These are phyloP conservation scores for Meloidogyne chitwoodi DNA, from an alignment of 1,140 invertebrate genomes.

Conservation along the genomic window DNA sequence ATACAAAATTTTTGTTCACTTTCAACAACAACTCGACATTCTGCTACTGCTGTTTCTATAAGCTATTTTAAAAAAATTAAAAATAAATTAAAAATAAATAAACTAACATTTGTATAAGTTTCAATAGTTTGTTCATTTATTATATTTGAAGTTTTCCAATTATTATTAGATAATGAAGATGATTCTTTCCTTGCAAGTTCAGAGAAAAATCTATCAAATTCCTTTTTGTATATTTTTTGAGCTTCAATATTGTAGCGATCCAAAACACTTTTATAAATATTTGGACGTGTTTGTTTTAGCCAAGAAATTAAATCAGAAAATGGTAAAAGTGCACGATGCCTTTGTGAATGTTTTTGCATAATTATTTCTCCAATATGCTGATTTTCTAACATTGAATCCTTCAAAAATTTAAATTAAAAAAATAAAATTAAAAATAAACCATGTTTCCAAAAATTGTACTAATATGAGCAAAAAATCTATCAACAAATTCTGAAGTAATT, in stretches of 20 bases:
- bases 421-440: constrained; percentile 24
- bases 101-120: constrained; percentile 23
- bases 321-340: constrained; percentile 34
- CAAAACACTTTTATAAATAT: constrained; percentile 31
- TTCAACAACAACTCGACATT: constrained; percentile 84
- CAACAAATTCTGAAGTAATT: constrained; percentile 37
- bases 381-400: constrained; percentile 35
- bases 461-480: constrained; percentile 41
- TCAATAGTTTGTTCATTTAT: constrained; percentile 17
- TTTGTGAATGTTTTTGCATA: constrained; percentile 41
- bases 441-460: constrained; percentile 43
- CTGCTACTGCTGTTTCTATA: constrained; percentile 76
- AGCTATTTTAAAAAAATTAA: constrained; percentile 58
- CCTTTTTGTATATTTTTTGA: constrained; percentile 32
- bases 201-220: constrained; percentile 46
- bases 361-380: constrained; percentile 40
- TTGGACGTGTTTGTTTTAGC: constrained; percentile 29
- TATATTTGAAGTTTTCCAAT: constrained; percentile 1
- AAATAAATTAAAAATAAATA: background rate
- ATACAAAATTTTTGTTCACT: constrained; percentile 92
- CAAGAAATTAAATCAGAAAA: constrained; percentile 40
- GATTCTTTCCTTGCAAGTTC: constrained; percentile 10
- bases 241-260: constrained; percentile 36
- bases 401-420: constrained; percentile 9
- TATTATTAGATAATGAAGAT: constrained; percentile 7